phyloP scores from a whole-genome alignment of 2,888 invertebrate genomes.

The Thymelicus acteon region DNA sequence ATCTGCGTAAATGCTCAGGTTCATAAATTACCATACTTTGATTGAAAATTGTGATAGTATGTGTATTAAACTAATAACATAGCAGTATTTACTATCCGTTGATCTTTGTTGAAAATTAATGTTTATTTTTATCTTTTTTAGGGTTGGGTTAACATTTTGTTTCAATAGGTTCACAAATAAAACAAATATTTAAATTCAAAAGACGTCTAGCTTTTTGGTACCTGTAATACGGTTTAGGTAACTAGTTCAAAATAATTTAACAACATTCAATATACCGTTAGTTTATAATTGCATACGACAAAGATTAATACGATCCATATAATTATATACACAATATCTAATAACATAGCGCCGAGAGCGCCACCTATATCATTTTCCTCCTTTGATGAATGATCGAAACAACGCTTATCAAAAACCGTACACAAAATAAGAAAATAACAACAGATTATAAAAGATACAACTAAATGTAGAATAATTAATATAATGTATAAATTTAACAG shows the following conservation, averaged over 20 bases:
- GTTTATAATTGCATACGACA: conserved; percentile 41
- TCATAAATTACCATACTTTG: too few species aligned
- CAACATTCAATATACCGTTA: conserved; percentile 4
- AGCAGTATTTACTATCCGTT: too few species aligned
- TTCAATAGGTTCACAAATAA: too few species aligned
- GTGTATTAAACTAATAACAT: too few species aligned
- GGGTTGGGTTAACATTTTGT: too few species aligned
- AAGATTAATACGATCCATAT: conserved; percentile 37
- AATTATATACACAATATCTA: conserved; percentile 22
- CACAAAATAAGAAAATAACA: conserved; percentile 28
- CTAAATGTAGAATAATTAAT: conserved; percentile 31
- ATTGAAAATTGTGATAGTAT: too few species aligned
- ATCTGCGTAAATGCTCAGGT: too few species aligned
- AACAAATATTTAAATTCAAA: too few species aligned
- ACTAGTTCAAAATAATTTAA: background rate
- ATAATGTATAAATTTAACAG: conserved; percentile 21
- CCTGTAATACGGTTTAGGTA: too few species aligned
- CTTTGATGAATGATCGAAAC: conserved; percentile 33
- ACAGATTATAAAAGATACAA: conserved; percentile 22
- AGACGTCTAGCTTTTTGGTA: too few species aligned
- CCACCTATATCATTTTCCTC: conserved; percentile 5
- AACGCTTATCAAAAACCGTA: conserved; percentile 20
- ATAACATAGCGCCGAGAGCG: background rate
- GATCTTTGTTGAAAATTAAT: background rate
- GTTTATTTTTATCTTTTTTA: background rate